phyloP scores from a whole-genome alignment of 2,113 vertebrate genomes.

The Arvicanthis niloticus region DNA sequence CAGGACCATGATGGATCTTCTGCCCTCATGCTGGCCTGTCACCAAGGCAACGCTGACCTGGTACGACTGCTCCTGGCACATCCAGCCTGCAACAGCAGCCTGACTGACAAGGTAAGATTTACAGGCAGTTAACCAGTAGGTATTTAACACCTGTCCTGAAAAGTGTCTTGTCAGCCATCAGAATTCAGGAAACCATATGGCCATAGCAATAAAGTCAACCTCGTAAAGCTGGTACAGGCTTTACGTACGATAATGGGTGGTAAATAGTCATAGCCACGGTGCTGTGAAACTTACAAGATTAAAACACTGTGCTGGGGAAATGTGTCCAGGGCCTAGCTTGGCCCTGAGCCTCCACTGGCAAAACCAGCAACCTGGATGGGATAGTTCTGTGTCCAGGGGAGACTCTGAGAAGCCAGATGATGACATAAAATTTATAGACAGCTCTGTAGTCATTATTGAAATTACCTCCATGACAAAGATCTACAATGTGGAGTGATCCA shows the following conservation, averaged over 20 bases:
- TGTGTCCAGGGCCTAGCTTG: not conserved
- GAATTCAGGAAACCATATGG: not conserved
- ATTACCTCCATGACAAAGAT: not conserved
- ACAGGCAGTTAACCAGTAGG: not conserved
- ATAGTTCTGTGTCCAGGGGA: not conserved
- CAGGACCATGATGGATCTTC: constrained; percentile 87
- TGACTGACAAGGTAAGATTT: constrained; percentile 87
- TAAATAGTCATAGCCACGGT: not conserved
- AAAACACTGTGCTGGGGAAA: not conserved
- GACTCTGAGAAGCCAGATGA: not conserved
- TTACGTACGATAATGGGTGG: not conserved
- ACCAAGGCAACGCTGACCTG: constrained; percentile 84
- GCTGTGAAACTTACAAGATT: not conserved
- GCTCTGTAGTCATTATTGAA: not conserved
- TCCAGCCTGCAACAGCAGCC: constrained; percentile 81
- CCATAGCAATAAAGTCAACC: not conserved
- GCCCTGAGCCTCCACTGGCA: not conserved
- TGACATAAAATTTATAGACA: not conserved
- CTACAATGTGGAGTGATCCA: no score
- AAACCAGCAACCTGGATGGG: not conserved
- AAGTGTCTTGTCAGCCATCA: not conserved
- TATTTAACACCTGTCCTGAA: not conserved
- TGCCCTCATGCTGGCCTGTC: constrained; percentile 89
- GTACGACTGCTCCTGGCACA: constrained; percentile 87
- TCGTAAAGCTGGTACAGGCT: not conserved